phyloP scores from a whole-genome alignment of 2,797 vertebrate species.

The Pampus argenteus region DNA sequence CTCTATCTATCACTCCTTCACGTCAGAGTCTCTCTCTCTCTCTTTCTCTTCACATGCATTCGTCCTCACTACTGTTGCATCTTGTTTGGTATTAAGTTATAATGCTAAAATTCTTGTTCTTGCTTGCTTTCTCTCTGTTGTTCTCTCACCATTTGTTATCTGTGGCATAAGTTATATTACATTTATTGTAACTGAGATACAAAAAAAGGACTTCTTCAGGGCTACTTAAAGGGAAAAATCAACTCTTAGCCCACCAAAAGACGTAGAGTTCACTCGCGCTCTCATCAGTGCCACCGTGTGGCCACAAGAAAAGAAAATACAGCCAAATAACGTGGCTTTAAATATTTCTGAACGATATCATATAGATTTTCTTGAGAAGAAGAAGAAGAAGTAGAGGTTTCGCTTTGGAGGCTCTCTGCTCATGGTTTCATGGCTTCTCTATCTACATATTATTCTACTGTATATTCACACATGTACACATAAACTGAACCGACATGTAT shows the following conservation, averaged over 20 bases:
- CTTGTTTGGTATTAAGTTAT: constrained; percentile 52
- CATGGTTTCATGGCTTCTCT: constrained; percentile 33
- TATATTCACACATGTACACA: constrained; percentile 73
- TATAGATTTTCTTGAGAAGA: constrained; percentile 32
- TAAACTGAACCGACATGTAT: constrained; percentile 65
- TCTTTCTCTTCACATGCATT: constrained; percentile 72
- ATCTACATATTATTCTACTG: constrained; percentile 65
- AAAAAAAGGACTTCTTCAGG: constrained; percentile 66
- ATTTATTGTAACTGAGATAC: constrained; percentile 55
- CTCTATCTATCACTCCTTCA: constrained; percentile 43
- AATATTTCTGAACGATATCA: constrained; percentile 53
- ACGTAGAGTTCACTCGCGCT: constrained; percentile 39
- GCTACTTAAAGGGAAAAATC: constrained; percentile 18
- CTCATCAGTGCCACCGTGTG: constrained; percentile 76
- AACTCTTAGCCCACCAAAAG: constrained; percentile 4
- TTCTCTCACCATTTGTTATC: constrained; percentile 46
- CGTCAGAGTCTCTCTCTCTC: constrained; percentile 76
- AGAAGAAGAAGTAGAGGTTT: constrained; percentile 22
- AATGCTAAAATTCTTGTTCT: constrained; percentile 51
- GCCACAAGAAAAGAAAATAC: constrained; percentile 56
- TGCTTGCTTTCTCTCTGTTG: constrained; percentile 64
- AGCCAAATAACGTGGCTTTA: constrained; percentile 60
- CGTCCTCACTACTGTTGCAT: constrained; percentile 48
- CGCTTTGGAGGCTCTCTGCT: constrained; percentile 33
- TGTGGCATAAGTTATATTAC: constrained; percentile 37